Base-by-base conservation (phyloP, 1,140 invertebrate genomes). In the Brachionus paranguensis region DNA sequence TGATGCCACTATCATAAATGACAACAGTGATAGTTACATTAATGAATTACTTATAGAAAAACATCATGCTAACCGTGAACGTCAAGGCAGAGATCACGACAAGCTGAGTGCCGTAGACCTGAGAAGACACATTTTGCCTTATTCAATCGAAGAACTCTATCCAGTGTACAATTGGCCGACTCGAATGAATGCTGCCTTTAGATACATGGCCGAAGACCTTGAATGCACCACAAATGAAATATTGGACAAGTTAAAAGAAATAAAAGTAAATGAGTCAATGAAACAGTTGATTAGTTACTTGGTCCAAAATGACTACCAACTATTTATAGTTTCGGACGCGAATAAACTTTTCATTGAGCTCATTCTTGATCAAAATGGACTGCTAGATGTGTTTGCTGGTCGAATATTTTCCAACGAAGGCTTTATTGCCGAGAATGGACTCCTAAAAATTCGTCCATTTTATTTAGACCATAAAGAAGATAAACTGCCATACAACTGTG, bases 281-380 rank as follows among this genome's bases (percentile, higher is more conserved):
- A 87, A 89, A 45, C 89, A 91, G 55, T 87, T 94, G 0, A 89
- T 95, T 1, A 33, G 85, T 17, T 87, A 93, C 84, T 87, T 91
- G 55, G 86, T 88, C 0, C 86, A 87, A 11, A 86, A 88, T 43
- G 89, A 92, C n/a, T 91, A 89, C 86, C 68, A 85, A 37, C 88
- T 92, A 14, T 93, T 94, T 33, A 92, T 95, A n/a, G 93, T 94
- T 70, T 94, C 93, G 37, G 94, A 95, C 89, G 92, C 93, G 2
- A 95, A 95, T 89, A 91, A 92, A 2, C 87, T 93, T 41, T 94
- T 94, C 84, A 94, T 95, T 78, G 88, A 92, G 8, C 88, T 90
- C 29, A 93, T 93, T 91, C 87, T 94, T 4, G 87, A 91, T 53
- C 86, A 89, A 14, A 87, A 91, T 84, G 88, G 91, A 10, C 85